These are phyloP conservation scores for Coendou prehensilis DNA, from an alignment of 2,797 vertebrate species.

Conservation along the genomic window DNA sequence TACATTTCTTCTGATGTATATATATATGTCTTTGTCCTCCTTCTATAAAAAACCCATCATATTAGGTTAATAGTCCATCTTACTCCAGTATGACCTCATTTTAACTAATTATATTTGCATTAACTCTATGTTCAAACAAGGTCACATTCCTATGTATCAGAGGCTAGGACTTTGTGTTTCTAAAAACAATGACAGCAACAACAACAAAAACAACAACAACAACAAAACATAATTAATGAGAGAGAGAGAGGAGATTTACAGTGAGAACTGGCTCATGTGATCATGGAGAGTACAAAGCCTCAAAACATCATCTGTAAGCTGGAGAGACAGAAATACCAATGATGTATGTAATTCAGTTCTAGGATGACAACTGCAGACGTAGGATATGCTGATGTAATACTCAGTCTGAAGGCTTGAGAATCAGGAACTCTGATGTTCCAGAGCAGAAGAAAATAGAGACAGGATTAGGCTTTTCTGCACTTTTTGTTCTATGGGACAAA, in stretches of 20 bases:
- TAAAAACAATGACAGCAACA: too few relatives aligned
- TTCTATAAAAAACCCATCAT: not conserved
- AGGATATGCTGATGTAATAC: not conserved
- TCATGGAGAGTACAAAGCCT: not conserved
- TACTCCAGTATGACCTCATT: not conserved
- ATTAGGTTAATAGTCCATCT: not conserved
- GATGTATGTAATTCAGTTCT: not conserved
- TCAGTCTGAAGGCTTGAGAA: too few relatives aligned
- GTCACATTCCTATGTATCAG: not conserved
- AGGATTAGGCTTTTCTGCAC: not conserved
- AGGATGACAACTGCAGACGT: too few relatives aligned
- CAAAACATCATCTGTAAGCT: not conserved
- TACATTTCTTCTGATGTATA: too few relatives aligned
- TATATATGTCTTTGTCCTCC: too few relatives aligned
- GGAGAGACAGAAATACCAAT: not conserved
- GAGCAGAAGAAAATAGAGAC: not conserved
- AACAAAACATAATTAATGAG: not conserved
- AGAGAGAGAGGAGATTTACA: not conserved
- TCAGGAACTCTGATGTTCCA: not conserved
- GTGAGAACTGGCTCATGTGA: not conserved
- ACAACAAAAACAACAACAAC: too few relatives aligned
- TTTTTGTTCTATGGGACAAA: not conserved
- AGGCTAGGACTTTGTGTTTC: not conserved
- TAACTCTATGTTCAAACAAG: not conserved
- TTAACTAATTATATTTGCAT: not conserved